Evolutionary conservation across 2,797 vertebrate species (phyloP).

Genomic region (Bovichtus variegatus): DNA sequence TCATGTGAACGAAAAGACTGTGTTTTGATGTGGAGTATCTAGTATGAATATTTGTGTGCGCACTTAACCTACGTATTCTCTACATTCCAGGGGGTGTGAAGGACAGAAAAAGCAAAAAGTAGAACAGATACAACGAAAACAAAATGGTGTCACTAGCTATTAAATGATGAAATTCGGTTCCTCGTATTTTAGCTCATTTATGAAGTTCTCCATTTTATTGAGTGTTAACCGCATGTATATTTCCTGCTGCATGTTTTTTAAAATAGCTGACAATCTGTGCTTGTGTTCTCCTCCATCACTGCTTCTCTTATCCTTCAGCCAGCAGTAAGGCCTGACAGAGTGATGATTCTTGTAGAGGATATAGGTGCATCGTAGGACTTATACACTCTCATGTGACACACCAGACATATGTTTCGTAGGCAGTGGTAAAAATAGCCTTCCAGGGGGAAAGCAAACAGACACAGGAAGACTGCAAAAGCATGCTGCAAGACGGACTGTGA

Average conservation of each 20-base stretch:
- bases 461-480: slow-evolving; percentile 26
- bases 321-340: slow-evolving; percentile 27
- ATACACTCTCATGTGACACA: slow-evolving; percentile 30
- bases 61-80: slow-evolving; percentile 6
- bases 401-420: slow-evolving; percentile 37
- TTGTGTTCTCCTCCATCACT: slow-evolving; percentile 22
- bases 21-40: background rate
- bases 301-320: slow-evolving; percentile 14
- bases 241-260: slow-evolving; percentile 24
- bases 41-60: slow-evolving; percentile 4
- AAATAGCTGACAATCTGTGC: slow-evolving; percentile 13
- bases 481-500: background rate
- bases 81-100: background rate
- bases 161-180: slow-evolving; percentile 28
- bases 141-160: slow-evolving; percentile 13
- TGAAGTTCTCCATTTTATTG: slow-evolving; percentile 3
- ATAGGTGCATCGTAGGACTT: slow-evolving; percentile 17
- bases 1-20: background rate
- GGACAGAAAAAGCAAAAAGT: background rate
- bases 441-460: slow-evolving; percentile 39
- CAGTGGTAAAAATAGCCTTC: slow-evolving; percentile 56
- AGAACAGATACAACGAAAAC: slow-evolving; percentile 25
- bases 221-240: slow-evolving; percentile 4
- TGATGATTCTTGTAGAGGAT: slow-evolving; percentile 35
- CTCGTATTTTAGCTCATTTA: background rate